phyloP scores from a whole-genome alignment of 2,888 invertebrate genomes.

The Melolontha melolontha region DNA sequence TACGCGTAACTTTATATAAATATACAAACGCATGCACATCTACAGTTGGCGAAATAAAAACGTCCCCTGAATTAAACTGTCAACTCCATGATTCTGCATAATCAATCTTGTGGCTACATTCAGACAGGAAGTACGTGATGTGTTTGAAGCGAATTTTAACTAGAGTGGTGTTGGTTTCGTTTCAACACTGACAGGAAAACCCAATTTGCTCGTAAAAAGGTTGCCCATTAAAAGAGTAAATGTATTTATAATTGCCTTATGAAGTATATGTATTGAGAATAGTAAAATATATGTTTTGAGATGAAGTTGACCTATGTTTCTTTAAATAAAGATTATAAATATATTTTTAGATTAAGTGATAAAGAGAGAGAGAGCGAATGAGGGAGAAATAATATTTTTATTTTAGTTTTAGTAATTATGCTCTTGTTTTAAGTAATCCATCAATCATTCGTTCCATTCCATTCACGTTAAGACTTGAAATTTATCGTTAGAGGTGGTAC shows the following conservation, averaged over 20 bases:
- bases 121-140: conserved; percentile 9
- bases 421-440: no score
- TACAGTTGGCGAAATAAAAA: not conserved
- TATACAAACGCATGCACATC: no score
- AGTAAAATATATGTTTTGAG: not conserved
- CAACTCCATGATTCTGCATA: conserved; percentile 16
- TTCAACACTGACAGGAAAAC: conserved; percentile 1
- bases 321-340: no score
- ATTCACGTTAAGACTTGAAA: no score
- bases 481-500: no score
- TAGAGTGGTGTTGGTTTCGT: conserved; percentile 4
- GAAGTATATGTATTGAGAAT: not conserved
- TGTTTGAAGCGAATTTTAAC: not conserved
- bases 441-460: no score
- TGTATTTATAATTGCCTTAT: conserved; percentile 4
- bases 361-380: no score
- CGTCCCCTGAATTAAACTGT: conserved; percentile 9
- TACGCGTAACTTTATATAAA: no score
- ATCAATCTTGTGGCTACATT: conserved; percentile 20
- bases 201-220: conserved; percentile 2
- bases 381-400: no score
- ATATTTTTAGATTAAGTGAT: no score
- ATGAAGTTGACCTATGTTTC: no score
- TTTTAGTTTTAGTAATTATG: no score
- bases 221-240: conserved; percentile 2